Evolutionary conservation across 2,888 invertebrate species (phyloP).

Genomic region (Euspilapteryx auroguttella): DNA sequence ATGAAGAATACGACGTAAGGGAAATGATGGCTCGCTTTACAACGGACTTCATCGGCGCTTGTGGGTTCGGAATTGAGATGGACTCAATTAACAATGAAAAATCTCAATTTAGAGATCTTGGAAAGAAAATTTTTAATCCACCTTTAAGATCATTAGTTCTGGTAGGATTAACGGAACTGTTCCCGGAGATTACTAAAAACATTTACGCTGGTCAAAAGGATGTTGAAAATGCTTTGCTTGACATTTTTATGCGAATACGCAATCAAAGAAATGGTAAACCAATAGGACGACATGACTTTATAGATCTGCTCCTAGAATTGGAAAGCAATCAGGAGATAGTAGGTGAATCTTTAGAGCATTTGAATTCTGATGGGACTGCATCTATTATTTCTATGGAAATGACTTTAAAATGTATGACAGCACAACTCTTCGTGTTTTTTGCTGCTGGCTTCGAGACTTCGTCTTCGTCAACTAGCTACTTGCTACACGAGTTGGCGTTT

Average conservation of each 20-base stretch:
- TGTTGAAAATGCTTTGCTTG: constrained; percentile 4
- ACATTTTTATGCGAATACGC: too few relatives aligned
- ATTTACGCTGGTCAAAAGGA: constrained; percentile 1
- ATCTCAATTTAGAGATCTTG: constrained; percentile 6
- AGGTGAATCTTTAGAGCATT: too few relatives aligned
- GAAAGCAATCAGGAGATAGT: too few relatives aligned
- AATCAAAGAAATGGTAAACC: too few relatives aligned
- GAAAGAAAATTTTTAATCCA: constrained; percentile 2
- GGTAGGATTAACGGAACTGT: constrained; percentile 1
- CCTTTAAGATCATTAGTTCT: constrained; percentile 1
- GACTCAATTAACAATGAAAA: constrained; percentile 6
- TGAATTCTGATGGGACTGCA: too few relatives aligned
- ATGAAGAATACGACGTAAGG: constrained; percentile 3
- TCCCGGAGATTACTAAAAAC: constrained; percentile 4
- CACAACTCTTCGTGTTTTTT: too few relatives aligned
- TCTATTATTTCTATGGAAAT: too few relatives aligned
- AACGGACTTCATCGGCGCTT: constrained; percentile 7
- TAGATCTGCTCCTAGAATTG: too few relatives aligned
- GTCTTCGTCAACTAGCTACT: constrained; percentile 17
- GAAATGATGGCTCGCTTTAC: constrained; percentile 9
- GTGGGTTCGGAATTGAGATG: constrained; percentile 7
- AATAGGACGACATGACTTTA: too few relatives aligned
- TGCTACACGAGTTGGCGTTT: constrained; percentile 16
- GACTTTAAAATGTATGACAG: too few relatives aligned
- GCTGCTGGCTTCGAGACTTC: constrained; percentile 19